These are phyloP conservation scores for Sminthurides bifidus DNA, from an alignment of 1,140 invertebrate genomes.

Conservation along the genomic window DNA sequence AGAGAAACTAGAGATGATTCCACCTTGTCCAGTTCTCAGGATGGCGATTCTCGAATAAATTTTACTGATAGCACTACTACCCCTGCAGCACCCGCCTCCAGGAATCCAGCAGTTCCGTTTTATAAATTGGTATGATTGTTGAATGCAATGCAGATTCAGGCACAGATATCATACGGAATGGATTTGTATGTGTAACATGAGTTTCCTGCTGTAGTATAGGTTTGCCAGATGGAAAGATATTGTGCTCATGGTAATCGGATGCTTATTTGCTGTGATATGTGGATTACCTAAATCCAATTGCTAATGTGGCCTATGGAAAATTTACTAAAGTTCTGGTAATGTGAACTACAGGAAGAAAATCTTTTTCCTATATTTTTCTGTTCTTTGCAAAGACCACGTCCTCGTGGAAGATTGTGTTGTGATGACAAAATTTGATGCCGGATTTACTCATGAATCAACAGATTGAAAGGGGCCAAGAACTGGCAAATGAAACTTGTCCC, in stretches of 20 bases:
- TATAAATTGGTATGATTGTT: not conserved
- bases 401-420: not conserved
- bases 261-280: slow-evolving; percentile 19
- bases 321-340: slow-evolving; percentile 28
- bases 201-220: slow-evolving; percentile 10
- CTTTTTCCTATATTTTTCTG: not conserved
- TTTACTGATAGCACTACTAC: too few species aligned
- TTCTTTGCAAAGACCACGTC: not conserved
- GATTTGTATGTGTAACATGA: not conserved
- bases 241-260: slow-evolving; percentile 23
- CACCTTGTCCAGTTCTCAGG: too few species aligned
- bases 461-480: not conserved
- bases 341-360: slow-evolving; percentile 21
- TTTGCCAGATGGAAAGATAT: slow-evolving; percentile 27
- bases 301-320: slow-evolving; percentile 29
- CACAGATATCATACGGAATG: not conserved
- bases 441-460: too few species aligned
- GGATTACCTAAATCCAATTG: slow-evolving; percentile 20
- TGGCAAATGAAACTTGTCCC: too few species aligned
- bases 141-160: not conserved
- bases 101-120: not conserved
- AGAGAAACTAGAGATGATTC: too few species aligned
- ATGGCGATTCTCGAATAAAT: too few species aligned
- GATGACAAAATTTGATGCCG: not conserved
- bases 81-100: too few species aligned